phyloP scores from a whole-genome alignment of 2,888 invertebrate species.

The Limnephilus marmoratus region DNA sequence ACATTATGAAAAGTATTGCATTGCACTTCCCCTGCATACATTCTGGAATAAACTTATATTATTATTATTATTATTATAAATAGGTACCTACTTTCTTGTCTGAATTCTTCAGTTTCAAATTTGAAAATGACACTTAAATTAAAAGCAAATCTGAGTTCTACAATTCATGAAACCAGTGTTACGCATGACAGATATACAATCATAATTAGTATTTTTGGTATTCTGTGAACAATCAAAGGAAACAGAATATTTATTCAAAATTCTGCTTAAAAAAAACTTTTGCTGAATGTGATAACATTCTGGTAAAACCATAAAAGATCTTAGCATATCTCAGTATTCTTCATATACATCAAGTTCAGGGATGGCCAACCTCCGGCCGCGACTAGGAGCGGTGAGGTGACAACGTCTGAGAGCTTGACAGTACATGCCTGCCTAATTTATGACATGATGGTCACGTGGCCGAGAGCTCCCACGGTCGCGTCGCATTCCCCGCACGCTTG shows the following conservation, averaged over 20 bases:
- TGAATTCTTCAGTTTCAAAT: no score
- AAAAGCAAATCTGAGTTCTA: no score
- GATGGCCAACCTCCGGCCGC: background rate
- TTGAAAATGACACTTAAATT: no score
- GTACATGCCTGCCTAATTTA: background rate
- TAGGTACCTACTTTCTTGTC: no score
- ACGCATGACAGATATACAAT: no score
- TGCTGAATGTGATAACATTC: constrained; percentile 8
- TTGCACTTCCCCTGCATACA: no score
- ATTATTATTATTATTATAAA: no score
- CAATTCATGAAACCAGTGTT: no score
- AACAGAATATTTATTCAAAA: background rate
- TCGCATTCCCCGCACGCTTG: background rate
- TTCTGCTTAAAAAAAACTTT: background rate
- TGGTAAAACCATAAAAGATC: constrained; percentile 29
- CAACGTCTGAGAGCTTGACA: background rate
- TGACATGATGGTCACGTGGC: background rate
- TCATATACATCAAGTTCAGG: constrained; percentile 13
- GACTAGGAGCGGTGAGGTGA: background rate
- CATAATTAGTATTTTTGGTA: no score
- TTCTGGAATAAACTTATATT: no score
- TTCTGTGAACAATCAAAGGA: background rate
- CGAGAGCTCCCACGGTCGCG: background rate
- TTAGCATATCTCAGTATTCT: constrained; percentile 6
- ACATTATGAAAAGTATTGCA: no score